A percentile compares a stretch with the other conserved stretches of the same genome.
Conservation (phyloP, 2,113 vertebrate genomes). For the Nothoprocta pentlandii region DNA sequence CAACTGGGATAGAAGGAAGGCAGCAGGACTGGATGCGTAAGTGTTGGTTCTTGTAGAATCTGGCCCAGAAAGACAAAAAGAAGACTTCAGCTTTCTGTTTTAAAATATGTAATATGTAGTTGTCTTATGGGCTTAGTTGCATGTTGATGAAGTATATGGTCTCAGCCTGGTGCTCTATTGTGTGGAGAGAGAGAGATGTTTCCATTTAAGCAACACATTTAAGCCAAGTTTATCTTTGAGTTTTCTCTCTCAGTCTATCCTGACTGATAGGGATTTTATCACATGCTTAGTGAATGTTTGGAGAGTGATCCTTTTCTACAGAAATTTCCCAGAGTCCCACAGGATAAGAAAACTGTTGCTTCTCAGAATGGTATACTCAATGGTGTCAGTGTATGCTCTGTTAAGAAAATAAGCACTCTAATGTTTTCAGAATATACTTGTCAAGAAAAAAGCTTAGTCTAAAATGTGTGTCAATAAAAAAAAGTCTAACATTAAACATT, state of each 20-base stretch:
- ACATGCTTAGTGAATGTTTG: not conserved
- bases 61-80: not conserved
- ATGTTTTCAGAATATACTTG: not conserved
- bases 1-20: not conserved
- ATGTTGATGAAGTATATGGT: not conserved
- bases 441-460: not conserved
- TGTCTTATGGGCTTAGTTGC: not conserved
- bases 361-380: not conserved
- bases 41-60: not conserved
- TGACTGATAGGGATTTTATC: not conserved
- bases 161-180: not conserved
- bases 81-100: not conserved
- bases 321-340: too few relatives aligned
- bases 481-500: not conserved
- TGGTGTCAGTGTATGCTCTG: not conserved
- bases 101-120: not conserved
- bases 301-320: not conserved
- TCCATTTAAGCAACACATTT: not conserved
- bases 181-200: not conserved
- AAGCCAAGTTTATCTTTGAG: not conserved
- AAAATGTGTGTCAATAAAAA: not conserved
- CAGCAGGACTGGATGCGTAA: not conserved
- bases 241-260: not conserved
- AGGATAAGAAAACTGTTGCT: not conserved
- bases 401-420: not conserved